A percentile compares a stretch with the other conserved stretches of the same genome.
These are phyloP conservation scores for Cephus pulcher DNA, from an alignment of 2,888 invertebrate species.

Conservation along the genomic window DNA sequence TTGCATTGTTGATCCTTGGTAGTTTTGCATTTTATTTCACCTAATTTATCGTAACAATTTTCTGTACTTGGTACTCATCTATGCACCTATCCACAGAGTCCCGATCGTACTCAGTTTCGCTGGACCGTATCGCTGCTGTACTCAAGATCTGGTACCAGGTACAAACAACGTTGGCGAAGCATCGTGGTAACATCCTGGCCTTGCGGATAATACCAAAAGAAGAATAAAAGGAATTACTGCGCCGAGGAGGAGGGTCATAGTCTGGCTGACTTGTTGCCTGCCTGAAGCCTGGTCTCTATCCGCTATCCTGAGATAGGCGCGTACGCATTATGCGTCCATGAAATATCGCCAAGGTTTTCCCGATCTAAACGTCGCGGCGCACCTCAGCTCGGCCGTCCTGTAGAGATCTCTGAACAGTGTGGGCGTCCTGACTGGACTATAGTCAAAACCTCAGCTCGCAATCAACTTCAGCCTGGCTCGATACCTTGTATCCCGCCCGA, in stretches of 20 bases:
- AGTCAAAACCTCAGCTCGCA: not conserved
- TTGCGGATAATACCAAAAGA: constrained; percentile 31
- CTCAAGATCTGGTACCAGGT: not conserved
- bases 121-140: too few species aligned
- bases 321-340: not conserved
- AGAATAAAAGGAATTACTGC: constrained; percentile 9
- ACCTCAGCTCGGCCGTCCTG: not conserved
- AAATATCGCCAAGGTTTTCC: constrained; percentile 2
- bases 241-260: constrained; percentile 26
- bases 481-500: not conserved
- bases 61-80: not conserved
- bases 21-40: not conserved
- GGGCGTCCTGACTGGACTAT: not conserved
- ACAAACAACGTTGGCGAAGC: not conserved
- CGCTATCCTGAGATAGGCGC: not conserved
- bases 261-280: constrained; percentile 22
- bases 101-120: not conserved
- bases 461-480: not conserved
- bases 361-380: not conserved
- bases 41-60: not conserved
- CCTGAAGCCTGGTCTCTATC: not conserved
- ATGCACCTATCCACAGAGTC: not conserved
- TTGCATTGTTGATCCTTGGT: not conserved
- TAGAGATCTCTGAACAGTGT: not conserved
- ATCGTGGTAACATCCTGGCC: constrained; percentile 35